Evolutionary conservation across 2,113 vertebrate species (phyloP).

Genomic region (Colinus virginianus): DNA sequence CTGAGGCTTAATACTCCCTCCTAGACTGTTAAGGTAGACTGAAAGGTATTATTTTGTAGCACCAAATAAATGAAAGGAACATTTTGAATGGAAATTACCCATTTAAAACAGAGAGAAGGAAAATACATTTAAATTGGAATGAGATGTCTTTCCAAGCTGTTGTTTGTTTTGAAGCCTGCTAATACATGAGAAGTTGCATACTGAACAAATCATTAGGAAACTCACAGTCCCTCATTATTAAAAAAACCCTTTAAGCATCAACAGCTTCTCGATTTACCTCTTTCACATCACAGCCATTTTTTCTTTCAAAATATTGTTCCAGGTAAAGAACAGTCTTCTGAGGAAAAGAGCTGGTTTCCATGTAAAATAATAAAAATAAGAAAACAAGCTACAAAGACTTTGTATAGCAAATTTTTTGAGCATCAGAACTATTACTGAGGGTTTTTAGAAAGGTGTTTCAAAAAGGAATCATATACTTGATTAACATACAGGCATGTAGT

Average conservation of each 20-base stretch:
- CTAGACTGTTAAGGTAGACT: not conserved
- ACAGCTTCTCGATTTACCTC: not conserved
- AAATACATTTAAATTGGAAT: not conserved
- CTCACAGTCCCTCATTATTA: not conserved
- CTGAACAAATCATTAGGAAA: not conserved
- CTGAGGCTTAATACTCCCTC: not conserved
- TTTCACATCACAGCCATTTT: not conserved
- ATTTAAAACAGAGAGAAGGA: not conserved
- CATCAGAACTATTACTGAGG: not conserved
- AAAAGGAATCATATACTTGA: not conserved
- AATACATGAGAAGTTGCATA: not conserved
- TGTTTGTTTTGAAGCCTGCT: not conserved
- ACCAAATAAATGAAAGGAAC: not conserved
- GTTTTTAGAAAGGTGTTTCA: not conserved
- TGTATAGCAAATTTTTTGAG: not conserved
- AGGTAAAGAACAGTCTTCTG: not conserved
- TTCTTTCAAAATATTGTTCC: not conserved
- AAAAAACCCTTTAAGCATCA: not conserved
- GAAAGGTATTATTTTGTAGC: rapidly evolving
- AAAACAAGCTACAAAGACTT: not conserved
- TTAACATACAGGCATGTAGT: not conserved
- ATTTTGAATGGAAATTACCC: not conserved
- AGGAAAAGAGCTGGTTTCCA: not conserved
- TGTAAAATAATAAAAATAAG: not conserved
- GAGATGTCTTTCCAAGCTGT: not conserved